A percentile compares a stretch with the other conserved stretches of the same genome.
Conservation (phyloP, 2,113 vertebrate species). For the Scortum barcoo region DNA sequence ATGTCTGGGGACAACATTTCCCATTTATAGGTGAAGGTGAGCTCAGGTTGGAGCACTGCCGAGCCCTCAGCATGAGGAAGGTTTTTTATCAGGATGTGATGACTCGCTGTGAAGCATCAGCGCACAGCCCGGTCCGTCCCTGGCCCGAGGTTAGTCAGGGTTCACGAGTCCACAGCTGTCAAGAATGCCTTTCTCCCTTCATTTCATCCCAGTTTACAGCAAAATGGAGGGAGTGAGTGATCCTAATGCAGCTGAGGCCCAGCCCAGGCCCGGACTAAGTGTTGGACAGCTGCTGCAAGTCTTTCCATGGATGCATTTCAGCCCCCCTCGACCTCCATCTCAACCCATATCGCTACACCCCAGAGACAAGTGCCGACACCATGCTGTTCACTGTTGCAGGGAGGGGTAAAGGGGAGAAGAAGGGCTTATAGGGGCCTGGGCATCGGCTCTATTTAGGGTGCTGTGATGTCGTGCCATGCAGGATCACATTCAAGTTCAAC, state of each 20-base stretch:
- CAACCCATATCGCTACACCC: slow-evolving; percentile 77
- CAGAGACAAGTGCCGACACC: slow-evolving; percentile 72
- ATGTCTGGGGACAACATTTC: background rate
- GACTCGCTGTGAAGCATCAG: slow-evolving; percentile 42
- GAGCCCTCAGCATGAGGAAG: background rate
- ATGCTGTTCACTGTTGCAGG: slow-evolving; percentile 67
- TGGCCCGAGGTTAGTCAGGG: slow-evolving; percentile 75
- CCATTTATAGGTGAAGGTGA: slow-evolving; percentile 21
- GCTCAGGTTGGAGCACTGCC: background rate
- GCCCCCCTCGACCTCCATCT: slow-evolving; percentile 77
- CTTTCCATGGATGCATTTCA: slow-evolving; percentile 79
- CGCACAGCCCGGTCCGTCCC: slow-evolving; percentile 8
- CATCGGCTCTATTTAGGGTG: slow-evolving; percentile 74
- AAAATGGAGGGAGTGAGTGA: slow-evolving; percentile 82
- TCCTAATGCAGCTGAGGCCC: slow-evolving; percentile 64
- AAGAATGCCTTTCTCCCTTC: slow-evolving; percentile 74
- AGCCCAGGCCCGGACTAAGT: slow-evolving; percentile 46
- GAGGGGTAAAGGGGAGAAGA: slow-evolving; percentile 1
- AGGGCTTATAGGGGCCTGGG: slow-evolving; percentile 40
- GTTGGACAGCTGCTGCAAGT: slow-evolving; percentile 82
- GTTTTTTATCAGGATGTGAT: slow-evolving; percentile 31
- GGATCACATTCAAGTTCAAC: slow-evolving; percentile 86
- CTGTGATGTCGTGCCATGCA: slow-evolving; percentile 63
- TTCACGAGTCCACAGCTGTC: slow-evolving; percentile 86
- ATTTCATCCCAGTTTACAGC: slow-evolving; percentile 76